phyloP scores from a whole-genome alignment of 2,888 invertebrate genomes.

The Agriotes lineatus region DNA sequence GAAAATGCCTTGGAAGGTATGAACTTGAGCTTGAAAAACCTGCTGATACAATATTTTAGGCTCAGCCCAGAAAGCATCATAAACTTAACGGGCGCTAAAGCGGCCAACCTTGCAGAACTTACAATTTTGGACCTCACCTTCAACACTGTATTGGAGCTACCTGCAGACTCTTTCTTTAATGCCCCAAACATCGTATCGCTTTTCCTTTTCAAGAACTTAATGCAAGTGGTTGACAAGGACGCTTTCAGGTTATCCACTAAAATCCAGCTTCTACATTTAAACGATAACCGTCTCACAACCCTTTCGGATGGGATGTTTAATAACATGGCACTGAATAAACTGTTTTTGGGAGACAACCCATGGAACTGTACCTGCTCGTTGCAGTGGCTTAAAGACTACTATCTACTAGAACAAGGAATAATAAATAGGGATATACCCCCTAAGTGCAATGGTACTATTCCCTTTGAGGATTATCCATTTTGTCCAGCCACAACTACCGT shows the following conservation, averaged over 20 bases:
- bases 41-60: not conserved
- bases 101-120: not conserved
- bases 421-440: no score
- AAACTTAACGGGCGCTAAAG: not conserved
- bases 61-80: not conserved
- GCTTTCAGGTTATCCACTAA: not conserved
- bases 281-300: not conserved
- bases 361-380: not conserved
- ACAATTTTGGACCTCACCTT: not conserved
- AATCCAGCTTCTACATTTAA: not conserved
- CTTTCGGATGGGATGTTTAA: not conserved
- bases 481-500: no score
- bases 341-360: not conserved
- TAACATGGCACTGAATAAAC: not conserved
- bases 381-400: constrained; percentile 8
- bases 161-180: not conserved
- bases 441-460: no score
- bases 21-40: not conserved
- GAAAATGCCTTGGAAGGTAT: not conserved
- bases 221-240: not conserved
- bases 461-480: no score
- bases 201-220: not conserved
- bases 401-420: no score
- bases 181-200: not conserved
- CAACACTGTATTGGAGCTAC: not conserved